Base-by-base conservation (phyloP, 2,888 invertebrate genomes). In the Nasonovia ribisnigri region DNA sequence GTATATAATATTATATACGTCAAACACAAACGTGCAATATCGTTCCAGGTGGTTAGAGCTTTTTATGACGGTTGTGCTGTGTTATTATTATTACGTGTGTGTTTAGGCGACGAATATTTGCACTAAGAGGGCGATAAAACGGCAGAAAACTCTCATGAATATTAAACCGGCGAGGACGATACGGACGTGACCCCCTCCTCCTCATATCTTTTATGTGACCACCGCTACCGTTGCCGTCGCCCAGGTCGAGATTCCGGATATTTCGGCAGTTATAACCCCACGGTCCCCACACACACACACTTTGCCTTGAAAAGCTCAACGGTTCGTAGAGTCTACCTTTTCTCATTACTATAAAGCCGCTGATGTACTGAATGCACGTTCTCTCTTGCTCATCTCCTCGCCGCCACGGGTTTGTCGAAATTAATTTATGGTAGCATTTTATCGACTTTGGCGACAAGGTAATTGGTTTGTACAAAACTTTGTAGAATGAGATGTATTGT, bases 101-200 rank as follows among this genome's bases (percentile, higher is more conserved):
- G 93, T 93, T 93, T 93, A 90, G 84, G 90, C 90, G 93, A 93
- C 93, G 86, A 93, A 90, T 93, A 90, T 90, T 93, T 90, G 93
- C 90, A 36, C 93, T 93, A 93, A 93, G 92, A 90, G 93, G 90
- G 89, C 90, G 93, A 93, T 93, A 93, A 93, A 93, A 93, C 84
- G 93, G 90, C 84, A 86, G 43, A 93, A 90, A 93, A 93, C 89
- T 90, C 88, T 93, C 90, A 90, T 93, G 93, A 93, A 93, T 93
- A 93, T 93, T 93, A 93, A 93, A 90, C 86, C 60, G 10, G 43
- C 11, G 46, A 90, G 24, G 48, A 86, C 86, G 90, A 87, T 90
- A 93, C 90, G 89, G 57, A 93, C 93, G 89, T 90, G 93, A 93
- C 48, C 57, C n/a, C 26, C 77, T 36, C 89, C n/a, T 26, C 29